These are phyloP conservation scores for Menura novaehollandiae DNA, from an alignment of 2,113 vertebrate genomes.

Conservation along the genomic window DNA sequence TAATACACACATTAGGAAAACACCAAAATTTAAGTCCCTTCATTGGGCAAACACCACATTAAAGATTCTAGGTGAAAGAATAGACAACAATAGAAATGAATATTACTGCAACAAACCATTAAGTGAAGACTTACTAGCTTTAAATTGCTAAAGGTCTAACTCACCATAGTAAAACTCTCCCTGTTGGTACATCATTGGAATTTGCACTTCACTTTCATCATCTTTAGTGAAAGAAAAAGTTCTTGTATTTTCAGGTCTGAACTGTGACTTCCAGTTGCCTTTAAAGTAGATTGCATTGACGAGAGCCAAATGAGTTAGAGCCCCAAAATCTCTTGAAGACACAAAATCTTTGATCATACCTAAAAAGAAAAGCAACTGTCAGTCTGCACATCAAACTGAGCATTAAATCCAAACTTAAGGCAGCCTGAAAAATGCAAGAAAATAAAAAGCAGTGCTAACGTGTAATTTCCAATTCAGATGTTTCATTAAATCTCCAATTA, in stretches of 20 bases:
- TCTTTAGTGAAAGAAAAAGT: conserved; percentile 98
- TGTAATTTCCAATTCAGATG: conserved; percentile 51
- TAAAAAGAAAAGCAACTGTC: conserved; percentile 48
- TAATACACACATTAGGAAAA: background rate
- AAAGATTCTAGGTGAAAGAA: background rate
- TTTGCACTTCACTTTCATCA: conserved; percentile 95
- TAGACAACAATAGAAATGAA: background rate
- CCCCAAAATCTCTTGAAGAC: conserved; percentile 87
- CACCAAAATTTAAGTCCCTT: background rate
- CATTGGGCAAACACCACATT: background rate
- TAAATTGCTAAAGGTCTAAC: background rate
- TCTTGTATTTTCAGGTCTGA: conserved; percentile 94
- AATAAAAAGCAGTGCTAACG: conserved; percentile 41
- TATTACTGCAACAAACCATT: background rate
- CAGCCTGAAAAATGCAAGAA: conserved; percentile 38
- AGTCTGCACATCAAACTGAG: background rate
- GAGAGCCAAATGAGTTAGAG: conserved; percentile 84
- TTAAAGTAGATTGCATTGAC: conserved; percentile 96
- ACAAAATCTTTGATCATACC: conserved; percentile 89
- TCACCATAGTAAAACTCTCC: conserved; percentile 98
- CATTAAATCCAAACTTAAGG: conserved; percentile 28
- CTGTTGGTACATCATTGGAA: conserved; percentile 99
- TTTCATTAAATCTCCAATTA: conserved; percentile 38
- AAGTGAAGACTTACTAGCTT: background rate
- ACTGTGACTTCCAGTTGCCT: conserved; percentile 97